Base-by-base conservation (phyloP, 1,140 invertebrate genomes). In the Helicorthomorpha holstii region DNA sequence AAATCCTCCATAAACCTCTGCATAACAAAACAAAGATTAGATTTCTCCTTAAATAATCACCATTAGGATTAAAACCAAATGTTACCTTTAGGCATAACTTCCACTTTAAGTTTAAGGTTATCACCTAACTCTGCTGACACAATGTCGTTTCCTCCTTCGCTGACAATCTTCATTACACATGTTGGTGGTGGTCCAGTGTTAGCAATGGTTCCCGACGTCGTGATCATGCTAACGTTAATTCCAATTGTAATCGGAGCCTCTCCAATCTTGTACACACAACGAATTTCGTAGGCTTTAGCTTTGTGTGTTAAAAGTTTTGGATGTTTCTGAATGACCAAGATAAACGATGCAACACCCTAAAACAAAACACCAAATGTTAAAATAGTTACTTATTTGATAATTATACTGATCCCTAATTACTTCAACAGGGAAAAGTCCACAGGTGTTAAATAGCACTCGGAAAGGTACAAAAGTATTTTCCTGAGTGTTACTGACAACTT, bases 1-100 rank as follows among this genome's bases (percentile, higher is more conserved):
- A 66, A 92, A 93, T 44, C 90, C 90, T 56, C 90, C 89, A 61
- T 94, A 94, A 58, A 94, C 93, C 56, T 83, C 86, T n/a, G n/a
- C n/a, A n/a, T 83, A 58, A 14, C 38, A 53, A 26, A 12, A 44
- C 14, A 48, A 48, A 27, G 19, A 45, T 12, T 23, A 38, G 45
- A 47, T 26, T n/a, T 41, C 29, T 53, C 38, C 3, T 26, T 53
- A 34, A 26, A 38, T 14, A 53, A 34, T 46, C 41, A 26, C 48
- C 21, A 45, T 41, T 51, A 25, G 24, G 1, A 51, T 2, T 2
- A 27, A 27, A 48, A 45, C 23, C 34, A 27, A 16, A 41, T 57
- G 51, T 56, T 57, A 85, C 82, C 82, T 52, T 83, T 80, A 52
- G 89, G 88, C 64, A 90, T 82, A n/a, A 94, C 88, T 59, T 90